phyloP scores from a whole-genome alignment of 2,797 vertebrate species.

The Merluccius polli region DNA sequence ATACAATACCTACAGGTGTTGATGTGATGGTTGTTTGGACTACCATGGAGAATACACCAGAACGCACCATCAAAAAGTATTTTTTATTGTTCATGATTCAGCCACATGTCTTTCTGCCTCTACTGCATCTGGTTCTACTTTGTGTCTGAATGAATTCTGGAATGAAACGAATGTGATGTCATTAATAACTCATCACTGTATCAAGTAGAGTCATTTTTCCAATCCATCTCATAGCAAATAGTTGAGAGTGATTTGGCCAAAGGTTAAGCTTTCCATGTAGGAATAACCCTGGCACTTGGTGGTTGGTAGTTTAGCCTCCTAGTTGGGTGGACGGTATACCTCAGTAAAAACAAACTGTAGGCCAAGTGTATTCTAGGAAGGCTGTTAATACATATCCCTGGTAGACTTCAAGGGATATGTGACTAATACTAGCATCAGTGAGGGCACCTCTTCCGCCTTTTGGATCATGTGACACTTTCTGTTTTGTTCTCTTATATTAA shows the following conservation, averaged over 20 bases:
- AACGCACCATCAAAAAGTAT: not conserved
- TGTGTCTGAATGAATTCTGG: not conserved
- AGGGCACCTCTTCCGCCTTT: not conserved
- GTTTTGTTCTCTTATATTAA: not conserved
- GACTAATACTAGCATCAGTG: not conserved
- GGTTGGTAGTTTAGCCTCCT: not conserved
- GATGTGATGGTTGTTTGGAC: too few relatives aligned
- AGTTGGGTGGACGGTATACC: too few relatives aligned
- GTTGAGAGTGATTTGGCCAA: not conserved
- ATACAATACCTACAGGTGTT: too few relatives aligned
- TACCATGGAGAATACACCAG: too few relatives aligned
- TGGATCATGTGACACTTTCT: not conserved
- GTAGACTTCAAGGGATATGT: not conserved
- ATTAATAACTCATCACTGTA: not conserved
- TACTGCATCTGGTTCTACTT: not conserved
- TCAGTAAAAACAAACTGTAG: too few relatives aligned
- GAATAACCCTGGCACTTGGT: not conserved
- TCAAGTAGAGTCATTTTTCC: not conserved
- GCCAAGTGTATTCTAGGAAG: too few relatives aligned
- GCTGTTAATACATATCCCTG: too few relatives aligned
- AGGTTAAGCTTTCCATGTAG: not conserved
- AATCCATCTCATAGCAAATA: not conserved
- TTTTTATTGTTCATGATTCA: not conserved
- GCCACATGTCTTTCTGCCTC: not conserved
- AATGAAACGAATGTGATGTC: not conserved